Evolutionary conservation across 2,888 invertebrate genomes (phyloP), one percentile per base, ranked within the genome.

Genomic region (Lasioglossum oenotherae): DNA sequence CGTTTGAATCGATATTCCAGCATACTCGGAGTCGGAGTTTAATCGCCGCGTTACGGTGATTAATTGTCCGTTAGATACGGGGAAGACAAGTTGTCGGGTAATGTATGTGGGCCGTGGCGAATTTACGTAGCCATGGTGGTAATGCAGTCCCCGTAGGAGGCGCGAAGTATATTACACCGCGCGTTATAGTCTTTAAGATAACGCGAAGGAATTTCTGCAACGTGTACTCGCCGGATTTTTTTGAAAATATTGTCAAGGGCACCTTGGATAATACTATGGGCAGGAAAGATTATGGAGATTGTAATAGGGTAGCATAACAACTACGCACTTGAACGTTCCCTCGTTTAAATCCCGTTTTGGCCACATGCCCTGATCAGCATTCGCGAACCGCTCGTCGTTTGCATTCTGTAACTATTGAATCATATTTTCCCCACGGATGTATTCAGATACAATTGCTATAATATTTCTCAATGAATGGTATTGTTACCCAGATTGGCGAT

Each of bases 1-100:
- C 86, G 69, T 83, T 80, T 16, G 71, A 86, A 87, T 87, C 86
- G 87, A 87, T 87, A 86, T 84, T 78, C 81, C 79, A 78, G 87
- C 84, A 74, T 77, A 78, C 78, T 82, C 69, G n/a, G 76, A 71
- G 72, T 77, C 46, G 71, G 74, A 38, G 83, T 79, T 83, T 86
- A 84, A 87, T 86, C 86, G 79, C 46, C 35, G 35, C 69, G 71
- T 74, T 79, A 73, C 86, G 76, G 74, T 76, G 81, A 83, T 86
- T 81, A 87, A 81, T 87, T 80, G 81, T 64, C 74, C 57, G 80
- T 35, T 53, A 81, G 86, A 87, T 87, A 83, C 72, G 83, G 35
- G 80, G 60, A 80, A 73, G 83, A 86, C 80, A 60, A 83, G 78
- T 87, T 83, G 78, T 77, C 87, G 78, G 78, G n/a, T 86, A 80